Conservation (phyloP, 2,888 invertebrate genomes). For the Oscheius sp. region DNA sequence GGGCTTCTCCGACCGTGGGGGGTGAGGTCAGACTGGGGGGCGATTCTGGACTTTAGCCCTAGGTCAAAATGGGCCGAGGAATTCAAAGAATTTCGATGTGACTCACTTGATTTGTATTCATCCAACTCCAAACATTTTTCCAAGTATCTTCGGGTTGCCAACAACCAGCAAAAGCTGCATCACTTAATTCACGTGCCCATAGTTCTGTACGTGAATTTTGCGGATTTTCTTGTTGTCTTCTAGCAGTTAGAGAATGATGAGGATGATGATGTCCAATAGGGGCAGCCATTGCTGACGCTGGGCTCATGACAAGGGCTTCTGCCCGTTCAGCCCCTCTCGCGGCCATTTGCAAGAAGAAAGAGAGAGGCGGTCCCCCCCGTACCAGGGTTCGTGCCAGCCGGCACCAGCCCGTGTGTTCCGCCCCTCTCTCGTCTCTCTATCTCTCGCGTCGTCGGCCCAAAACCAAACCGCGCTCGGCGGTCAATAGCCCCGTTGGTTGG, state of each 20-base stretch:
- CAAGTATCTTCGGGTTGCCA: constrained; percentile 40
- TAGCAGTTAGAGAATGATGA: not conserved
- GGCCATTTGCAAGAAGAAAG: constrained; percentile 38
- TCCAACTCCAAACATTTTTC: constrained; percentile 36
- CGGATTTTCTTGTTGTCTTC: not conserved
- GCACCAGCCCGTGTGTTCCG: constrained; percentile 2
- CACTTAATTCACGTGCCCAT: constrained; percentile 14
- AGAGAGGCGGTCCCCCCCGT: constrained; percentile 25
- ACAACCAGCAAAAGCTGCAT: constrained; percentile 29
- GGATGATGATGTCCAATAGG: not conserved
- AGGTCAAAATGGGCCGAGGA: not conserved
- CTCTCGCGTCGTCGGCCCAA: constrained; percentile 1
- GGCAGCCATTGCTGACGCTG: constrained; percentile 5
- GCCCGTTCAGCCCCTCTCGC: constrained; percentile 36
- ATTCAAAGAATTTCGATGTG: not conserved
- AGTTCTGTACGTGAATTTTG: not conserved
- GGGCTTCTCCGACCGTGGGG: no score
- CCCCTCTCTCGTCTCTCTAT: constrained; percentile 21
- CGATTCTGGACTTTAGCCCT: no score
- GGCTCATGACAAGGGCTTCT: constrained; percentile 39
- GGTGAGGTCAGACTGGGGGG: no score
- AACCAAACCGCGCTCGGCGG: constrained; percentile 19
- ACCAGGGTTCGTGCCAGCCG: constrained; percentile 27
- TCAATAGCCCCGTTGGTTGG: constrained; percentile 18
- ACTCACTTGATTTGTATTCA: constrained; percentile 23